These are phyloP conservation scores for Ostrea denselamellosa DNA, from an alignment of 1,140 invertebrate species.

Conservation along the genomic window DNA sequence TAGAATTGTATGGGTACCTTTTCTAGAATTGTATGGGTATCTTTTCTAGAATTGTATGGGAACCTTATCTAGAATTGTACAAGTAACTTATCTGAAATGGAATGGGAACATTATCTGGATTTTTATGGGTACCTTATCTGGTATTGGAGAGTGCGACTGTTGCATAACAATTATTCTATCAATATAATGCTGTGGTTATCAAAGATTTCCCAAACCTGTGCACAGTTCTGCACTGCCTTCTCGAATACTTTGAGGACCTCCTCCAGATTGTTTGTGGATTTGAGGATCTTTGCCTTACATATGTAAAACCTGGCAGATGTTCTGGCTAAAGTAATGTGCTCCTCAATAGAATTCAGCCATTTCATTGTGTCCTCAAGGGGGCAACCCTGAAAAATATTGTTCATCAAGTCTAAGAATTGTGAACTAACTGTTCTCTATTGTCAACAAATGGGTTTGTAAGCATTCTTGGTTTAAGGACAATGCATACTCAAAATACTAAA, in stretches of 20 bases:
- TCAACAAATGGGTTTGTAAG: not conserved
- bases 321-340: conserved; percentile 44
- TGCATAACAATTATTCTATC: too few relatives aligned
- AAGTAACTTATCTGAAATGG: too few relatives aligned
- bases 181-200: too few relatives aligned
- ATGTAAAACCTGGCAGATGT: conserved; percentile 58
- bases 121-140: too few relatives aligned
- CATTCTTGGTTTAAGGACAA: too few relatives aligned
- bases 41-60: too few relatives aligned
- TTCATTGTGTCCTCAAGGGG: conserved; percentile 50
- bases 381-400: conserved; percentile 52
- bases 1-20: too few relatives aligned
- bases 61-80: too few relatives aligned
- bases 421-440: not conserved
- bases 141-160: too few relatives aligned
- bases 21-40: too few relatives aligned
- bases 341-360: conserved; percentile 55
- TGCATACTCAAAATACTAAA: too few relatives aligned
- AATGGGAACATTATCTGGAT: too few relatives aligned
- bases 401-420: not conserved
- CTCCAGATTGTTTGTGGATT: conserved; percentile 47
- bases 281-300: conserved; percentile 51
- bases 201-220: conserved; percentile 43
- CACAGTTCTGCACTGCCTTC: conserved; percentile 48
- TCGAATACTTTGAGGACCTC: conserved; percentile 56